Evolutionary conservation across 2,888 invertebrate species (phyloP).

Genomic region (Actias luna): DNA sequence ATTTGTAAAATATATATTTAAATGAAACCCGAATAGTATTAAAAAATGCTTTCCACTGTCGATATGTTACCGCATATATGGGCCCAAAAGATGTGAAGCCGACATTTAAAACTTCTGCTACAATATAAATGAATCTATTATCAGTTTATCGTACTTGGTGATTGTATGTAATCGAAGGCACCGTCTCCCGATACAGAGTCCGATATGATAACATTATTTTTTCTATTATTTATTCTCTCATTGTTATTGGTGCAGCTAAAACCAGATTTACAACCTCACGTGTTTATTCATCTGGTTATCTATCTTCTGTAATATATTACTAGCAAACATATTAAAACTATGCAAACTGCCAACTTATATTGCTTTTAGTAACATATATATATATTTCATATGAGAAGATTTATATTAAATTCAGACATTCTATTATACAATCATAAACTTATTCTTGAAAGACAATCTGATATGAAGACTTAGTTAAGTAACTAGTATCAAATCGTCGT

Average conservation of each 20-base stretch:
- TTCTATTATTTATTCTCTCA: conserved; percentile 16
- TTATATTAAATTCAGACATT: background rate
- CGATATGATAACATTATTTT: conserved; percentile 15
- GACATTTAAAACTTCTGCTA: conserved; percentile 9
- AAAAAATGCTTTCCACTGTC: too few species aligned
- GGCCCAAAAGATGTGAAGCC: background rate
- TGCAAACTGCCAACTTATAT: background rate
- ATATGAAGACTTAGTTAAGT: too few species aligned
- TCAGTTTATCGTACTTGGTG: conserved; percentile 16
- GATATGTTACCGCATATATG: too few species aligned
- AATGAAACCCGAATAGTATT: too few species aligned
- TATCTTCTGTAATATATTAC: background rate
- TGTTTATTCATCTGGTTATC: background rate
- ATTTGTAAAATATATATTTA: too few species aligned
- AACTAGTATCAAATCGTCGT: too few species aligned
- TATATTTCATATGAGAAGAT: background rate
- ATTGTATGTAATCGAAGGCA: conserved; percentile 29
- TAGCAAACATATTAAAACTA: background rate
- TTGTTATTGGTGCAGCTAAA: background rate
- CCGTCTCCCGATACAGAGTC: conserved; percentile 19
- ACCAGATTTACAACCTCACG: conserved; percentile 1
- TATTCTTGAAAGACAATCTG: too few species aligned
- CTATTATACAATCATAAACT: too few species aligned
- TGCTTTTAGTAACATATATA: background rate
- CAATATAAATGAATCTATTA: conserved; percentile 8